Percentiles rank a stretch among this genome's conserved stretches.
Evolutionary conservation across 2,113 vertebrate species (phyloP).

Genomic region (Electrona antarctica): DNA sequence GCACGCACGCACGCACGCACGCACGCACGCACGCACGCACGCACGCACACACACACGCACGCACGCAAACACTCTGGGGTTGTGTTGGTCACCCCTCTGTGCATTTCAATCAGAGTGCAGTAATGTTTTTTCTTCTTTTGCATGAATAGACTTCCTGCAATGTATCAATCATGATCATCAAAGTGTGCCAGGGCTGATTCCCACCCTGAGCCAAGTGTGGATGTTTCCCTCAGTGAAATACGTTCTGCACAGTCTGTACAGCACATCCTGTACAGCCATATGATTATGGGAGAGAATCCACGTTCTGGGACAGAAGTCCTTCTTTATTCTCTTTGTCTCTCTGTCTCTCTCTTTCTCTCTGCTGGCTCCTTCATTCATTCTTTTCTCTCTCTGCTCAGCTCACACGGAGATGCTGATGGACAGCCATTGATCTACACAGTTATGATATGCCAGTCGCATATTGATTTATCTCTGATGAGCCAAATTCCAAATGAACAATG

Average conservation of each 20-base stretch:
- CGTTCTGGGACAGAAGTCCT: not conserved
- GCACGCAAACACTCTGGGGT: not conserved
- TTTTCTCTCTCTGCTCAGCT: not conserved
- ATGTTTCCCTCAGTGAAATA: not conserved
- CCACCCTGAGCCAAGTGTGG: not conserved
- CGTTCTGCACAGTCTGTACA: not conserved
- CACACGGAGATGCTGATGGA: not conserved
- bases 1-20: not conserved
- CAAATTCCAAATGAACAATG: slow-evolving; percentile 5
- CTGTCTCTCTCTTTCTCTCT: not conserved
- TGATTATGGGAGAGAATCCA: not conserved
- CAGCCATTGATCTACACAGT: not conserved
- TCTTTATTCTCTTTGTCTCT: not conserved
- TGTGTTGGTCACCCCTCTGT: slow-evolving; percentile 9
- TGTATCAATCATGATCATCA: slow-evolving; percentile 37
- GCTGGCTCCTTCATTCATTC: no score
- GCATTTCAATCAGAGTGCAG: slow-evolving; percentile 27
- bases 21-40: not conserved
- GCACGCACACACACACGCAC: not conserved
- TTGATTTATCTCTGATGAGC: slow-evolving; percentile 2
- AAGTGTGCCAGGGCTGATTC: slow-evolving; percentile 12
- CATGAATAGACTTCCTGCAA: slow-evolving; percentile 24
- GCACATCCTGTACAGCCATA: not conserved
- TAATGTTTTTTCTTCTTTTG: slow-evolving; percentile 44
- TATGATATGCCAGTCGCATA: not conserved